phyloP scores from a whole-genome alignment of 2,113 vertebrate genomes.

The Etheostoma cragini region DNA sequence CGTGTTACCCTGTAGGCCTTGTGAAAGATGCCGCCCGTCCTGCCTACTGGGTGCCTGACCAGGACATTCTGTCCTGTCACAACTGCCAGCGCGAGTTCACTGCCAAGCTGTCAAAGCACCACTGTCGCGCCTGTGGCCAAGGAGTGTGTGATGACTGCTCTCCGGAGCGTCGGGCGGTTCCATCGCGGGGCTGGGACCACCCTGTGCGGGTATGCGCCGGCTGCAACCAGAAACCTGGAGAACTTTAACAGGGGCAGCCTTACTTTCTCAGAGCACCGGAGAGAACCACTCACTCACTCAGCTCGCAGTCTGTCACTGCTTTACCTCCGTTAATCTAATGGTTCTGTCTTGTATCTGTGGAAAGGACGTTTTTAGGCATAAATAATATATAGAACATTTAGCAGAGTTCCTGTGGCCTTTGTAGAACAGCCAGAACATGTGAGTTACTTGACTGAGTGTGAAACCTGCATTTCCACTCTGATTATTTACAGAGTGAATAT shows the following conservation, averaged over 20 bases:
- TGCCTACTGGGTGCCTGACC: slow-evolving; percentile 98
- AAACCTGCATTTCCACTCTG: slow-evolving; percentile 66
- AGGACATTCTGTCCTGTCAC: slow-evolving; percentile 94
- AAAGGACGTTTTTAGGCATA: slow-evolving; percentile 61
- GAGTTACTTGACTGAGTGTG: slow-evolving; percentile 71
- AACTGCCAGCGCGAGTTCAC: slow-evolving; percentile 95
- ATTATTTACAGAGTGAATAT: slow-evolving; percentile 62
- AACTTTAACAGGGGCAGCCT: slow-evolving; percentile 89
- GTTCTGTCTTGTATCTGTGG: slow-evolving; percentile 70
- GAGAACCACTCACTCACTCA: slow-evolving; percentile 61
- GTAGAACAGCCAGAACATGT: slow-evolving; percentile 72
- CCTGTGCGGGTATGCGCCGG: slow-evolving; percentile 94
- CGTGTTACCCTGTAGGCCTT: slow-evolving; percentile 83
- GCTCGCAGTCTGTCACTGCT: slow-evolving; percentile 66
- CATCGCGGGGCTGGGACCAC: slow-evolving; percentile 98
- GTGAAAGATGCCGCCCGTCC: slow-evolving; percentile 97
- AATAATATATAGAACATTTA: slow-evolving; percentile 56
- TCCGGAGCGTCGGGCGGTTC: slow-evolving; percentile 90
- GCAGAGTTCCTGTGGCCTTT: slow-evolving; percentile 77
- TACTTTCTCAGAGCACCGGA: slow-evolving; percentile 65
- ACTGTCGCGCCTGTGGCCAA: slow-evolving; percentile 98
- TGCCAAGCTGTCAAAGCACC: slow-evolving; percentile 96
- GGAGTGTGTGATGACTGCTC: slow-evolving; percentile 98
- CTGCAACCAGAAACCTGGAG: slow-evolving; percentile 96
- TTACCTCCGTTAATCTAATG: slow-evolving; percentile 67